phyloP scores from a whole-genome alignment of 2,797 vertebrate genomes.

The Acrocephalus scirpaceus region DNA sequence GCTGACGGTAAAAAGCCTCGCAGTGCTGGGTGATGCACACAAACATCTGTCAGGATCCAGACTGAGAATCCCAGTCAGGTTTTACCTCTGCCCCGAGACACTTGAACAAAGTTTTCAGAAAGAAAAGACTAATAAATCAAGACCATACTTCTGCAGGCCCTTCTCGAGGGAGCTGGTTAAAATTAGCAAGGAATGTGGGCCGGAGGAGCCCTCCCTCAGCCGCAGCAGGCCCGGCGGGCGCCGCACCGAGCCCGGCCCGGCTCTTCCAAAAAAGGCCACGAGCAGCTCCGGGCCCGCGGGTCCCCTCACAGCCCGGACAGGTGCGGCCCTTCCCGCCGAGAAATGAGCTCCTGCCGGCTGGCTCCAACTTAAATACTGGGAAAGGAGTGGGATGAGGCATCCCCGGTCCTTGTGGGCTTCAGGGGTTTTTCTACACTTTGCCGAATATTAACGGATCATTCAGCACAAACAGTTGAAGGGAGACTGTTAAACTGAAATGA shows the following conservation, averaged over 20 bases:
- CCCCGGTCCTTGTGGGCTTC: neutral
- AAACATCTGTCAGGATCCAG: neutral
- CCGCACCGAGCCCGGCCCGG: neutral
- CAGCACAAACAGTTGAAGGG: neutral
- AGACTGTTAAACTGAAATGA: no score
- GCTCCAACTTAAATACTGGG: accelerated
- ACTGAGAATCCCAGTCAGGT: slow-evolving; percentile 32
- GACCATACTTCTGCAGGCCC: neutral
- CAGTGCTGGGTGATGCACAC: accelerated
- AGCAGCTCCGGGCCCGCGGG: neutral
- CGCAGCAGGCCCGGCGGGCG: neutral
- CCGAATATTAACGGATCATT: neutral
- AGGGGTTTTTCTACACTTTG: accelerated
- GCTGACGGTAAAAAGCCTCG: accelerated
- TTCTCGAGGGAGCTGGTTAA: slow-evolving; percentile 54
- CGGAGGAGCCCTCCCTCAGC: neutral
- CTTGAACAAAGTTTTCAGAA: slow-evolving; percentile 17
- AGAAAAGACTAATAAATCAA: slow-evolving; percentile 51
- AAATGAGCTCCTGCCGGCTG: accelerated
- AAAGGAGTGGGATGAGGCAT: neutral
- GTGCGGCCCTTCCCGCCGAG: accelerated
- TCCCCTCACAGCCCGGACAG: neutral
- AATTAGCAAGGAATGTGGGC: slow-evolving; percentile 72
- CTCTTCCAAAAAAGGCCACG: slow-evolving; percentile 60
- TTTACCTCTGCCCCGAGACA: slow-evolving; percentile 8